Percentiles rank a stretch among this genome's conserved stretches.
Evolutionary conservation across 2,797 vertebrate genomes (phyloP).

Genomic region (Apogon talboti): DNA sequence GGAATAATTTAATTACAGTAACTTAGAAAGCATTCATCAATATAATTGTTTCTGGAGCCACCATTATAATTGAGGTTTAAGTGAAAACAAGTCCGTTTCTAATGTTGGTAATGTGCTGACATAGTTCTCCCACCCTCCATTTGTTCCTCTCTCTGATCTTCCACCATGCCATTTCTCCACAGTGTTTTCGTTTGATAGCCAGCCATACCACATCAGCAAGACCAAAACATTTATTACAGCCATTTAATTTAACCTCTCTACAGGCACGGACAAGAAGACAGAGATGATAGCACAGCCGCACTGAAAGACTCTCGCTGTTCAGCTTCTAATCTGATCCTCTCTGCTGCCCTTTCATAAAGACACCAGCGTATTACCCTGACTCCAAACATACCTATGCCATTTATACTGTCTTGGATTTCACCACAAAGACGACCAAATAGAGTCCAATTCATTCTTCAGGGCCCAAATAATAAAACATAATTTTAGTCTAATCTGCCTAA

Average conservation of each 20-base stretch:
- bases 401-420: slow-evolving; percentile 96
- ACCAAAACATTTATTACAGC: slow-evolving; percentile 97
- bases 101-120: slow-evolving; percentile 84
- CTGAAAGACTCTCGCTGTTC: slow-evolving; percentile 92
- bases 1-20: slow-evolving; percentile 90
- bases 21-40: slow-evolving; percentile 88
- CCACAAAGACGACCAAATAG: slow-evolving; percentile 90
- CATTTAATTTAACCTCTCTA: slow-evolving; percentile 99
- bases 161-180: slow-evolving; percentile 88
- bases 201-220: slow-evolving; percentile 87
- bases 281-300: slow-evolving; percentile 90
- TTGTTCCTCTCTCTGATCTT: slow-evolving; percentile 88
- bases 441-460: slow-evolving; percentile 87
- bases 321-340: slow-evolving; percentile 94
- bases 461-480: slow-evolving; percentile 97
- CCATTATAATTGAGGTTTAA: slow-evolving; percentile 87
- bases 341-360: slow-evolving; percentile 93
- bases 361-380: slow-evolving; percentile 90
- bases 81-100: slow-evolving; percentile 87
- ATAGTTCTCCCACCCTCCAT: slow-evolving; percentile 72
- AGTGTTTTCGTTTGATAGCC: slow-evolving; percentile 91
- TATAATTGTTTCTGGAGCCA: slow-evolving; percentile 87
- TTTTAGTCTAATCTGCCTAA: slow-evolving; percentile 97
- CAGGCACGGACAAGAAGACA: slow-evolving; percentile 94
- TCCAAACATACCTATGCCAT: slow-evolving; percentile 97